These are phyloP conservation scores for Macrophya annulata DNA, from an alignment of 2,888 invertebrate genomes.

Conservation along the genomic window DNA sequence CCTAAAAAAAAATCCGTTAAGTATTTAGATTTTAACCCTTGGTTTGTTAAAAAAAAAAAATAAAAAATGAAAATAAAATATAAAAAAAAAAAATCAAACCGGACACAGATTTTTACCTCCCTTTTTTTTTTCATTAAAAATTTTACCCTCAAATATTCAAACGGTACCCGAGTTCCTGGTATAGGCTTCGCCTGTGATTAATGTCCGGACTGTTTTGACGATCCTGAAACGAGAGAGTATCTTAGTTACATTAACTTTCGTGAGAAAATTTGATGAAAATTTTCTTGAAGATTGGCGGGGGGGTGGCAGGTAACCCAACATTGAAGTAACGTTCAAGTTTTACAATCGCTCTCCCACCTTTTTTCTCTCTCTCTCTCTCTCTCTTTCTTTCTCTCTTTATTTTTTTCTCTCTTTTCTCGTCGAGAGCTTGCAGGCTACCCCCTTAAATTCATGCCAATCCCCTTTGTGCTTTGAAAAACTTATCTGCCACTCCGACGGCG, in stretches of 20 bases:
- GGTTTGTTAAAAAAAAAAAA: too few species aligned
- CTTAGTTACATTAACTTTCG: background rate
- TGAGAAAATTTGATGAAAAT: slow-evolving; percentile 28
- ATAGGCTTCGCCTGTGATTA: background rate
- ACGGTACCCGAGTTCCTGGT: background rate
- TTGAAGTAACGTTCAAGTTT: slow-evolving; percentile 42
- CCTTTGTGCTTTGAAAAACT: slow-evolving; percentile 49
- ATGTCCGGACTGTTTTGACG: background rate
- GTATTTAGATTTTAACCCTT: background rate
- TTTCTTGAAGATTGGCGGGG: background rate
- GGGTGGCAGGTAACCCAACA: background rate
- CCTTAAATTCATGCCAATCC: slow-evolving; percentile 44
- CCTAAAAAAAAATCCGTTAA: background rate
- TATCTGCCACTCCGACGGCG: slow-evolving; percentile 40
- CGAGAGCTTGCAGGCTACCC: background rate
- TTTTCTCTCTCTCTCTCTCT: background rate
- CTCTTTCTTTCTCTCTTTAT: background rate
- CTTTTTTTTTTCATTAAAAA: background rate
- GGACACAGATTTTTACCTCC: background rate
- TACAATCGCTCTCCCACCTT: slow-evolving; percentile 27
- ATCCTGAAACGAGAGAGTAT: background rate
- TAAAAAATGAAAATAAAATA: too few species aligned
- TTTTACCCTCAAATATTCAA: slow-evolving; percentile 7
- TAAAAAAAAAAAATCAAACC: background rate
- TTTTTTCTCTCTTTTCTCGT: background rate